Conservation (phyloP, 2,113 vertebrate species). For the Paramormyrops kingsleyae region DNA sequence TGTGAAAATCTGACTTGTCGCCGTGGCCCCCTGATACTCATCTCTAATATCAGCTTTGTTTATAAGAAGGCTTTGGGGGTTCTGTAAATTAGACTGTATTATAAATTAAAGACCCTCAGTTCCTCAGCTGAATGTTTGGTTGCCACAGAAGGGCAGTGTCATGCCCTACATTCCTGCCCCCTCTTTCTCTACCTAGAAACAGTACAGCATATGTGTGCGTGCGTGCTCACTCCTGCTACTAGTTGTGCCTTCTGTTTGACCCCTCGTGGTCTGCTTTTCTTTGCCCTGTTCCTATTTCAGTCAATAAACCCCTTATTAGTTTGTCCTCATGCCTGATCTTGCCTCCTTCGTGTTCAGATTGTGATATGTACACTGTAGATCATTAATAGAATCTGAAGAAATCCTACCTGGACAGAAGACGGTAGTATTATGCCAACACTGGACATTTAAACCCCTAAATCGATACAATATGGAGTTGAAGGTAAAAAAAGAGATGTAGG, state of each 20-base stretch:
- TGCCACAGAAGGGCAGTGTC: not conserved
- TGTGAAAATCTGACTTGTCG: not conserved
- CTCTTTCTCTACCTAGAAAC: too few relatives aligned
- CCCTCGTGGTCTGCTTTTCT: too few relatives aligned
- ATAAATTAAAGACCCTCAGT: not conserved
- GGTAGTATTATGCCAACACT: not conserved
- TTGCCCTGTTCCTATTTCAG: too few relatives aligned
- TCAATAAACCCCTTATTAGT: too few relatives aligned
- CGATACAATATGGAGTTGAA: not conserved
- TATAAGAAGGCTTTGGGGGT: not conserved
- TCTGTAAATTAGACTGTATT: not conserved
- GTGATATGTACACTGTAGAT: not conserved
- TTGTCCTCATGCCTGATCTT: too few relatives aligned
- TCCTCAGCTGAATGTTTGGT: not conserved
- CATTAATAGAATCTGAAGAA: not conserved
- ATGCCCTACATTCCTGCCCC: too few relatives aligned
- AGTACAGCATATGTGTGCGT: too few relatives aligned
- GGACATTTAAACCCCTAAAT: not conserved
- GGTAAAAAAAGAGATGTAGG: not conserved
- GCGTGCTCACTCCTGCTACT: too few relatives aligned
- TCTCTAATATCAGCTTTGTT: not conserved
- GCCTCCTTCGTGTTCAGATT: too few relatives aligned
- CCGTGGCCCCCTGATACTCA: not conserved
- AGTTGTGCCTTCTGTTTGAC: too few relatives aligned
- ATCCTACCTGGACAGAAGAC: not conserved